These are phyloP conservation scores for Ceratina australensis DNA, from an alignment of 1,140 invertebrate species.

Conservation along the genomic window DNA sequence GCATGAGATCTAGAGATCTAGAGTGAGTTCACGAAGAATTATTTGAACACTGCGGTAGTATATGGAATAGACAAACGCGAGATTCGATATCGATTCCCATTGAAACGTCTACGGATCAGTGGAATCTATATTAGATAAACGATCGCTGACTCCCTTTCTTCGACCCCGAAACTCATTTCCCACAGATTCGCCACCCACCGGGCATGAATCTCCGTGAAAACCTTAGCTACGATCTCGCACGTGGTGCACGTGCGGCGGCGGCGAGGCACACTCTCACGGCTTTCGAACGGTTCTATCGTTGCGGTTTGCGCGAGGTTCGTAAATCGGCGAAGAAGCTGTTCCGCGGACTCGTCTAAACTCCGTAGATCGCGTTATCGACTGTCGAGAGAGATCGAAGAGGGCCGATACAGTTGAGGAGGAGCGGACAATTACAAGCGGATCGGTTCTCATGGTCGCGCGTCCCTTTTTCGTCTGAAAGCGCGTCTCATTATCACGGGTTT, in stretches of 20 bases:
- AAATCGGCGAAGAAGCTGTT: conserved; percentile 52
- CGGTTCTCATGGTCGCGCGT: conserved; percentile 37
- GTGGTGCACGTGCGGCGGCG: not conserved
- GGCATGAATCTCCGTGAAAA: not conserved
- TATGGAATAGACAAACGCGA: too few relatives aligned
- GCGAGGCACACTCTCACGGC: conserved; percentile 46
- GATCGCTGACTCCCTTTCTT: not conserved
- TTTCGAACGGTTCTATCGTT: conserved; percentile 59
- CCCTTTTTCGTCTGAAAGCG: conserved; percentile 1
- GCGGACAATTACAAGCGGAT: conserved; percentile 62
- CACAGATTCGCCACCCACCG: not conserved
- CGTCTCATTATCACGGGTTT: conserved; percentile 10
- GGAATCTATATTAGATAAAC: too few relatives aligned
- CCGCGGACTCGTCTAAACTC: conserved; percentile 2
- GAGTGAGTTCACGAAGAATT: too few relatives aligned
- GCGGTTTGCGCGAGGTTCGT: conserved; percentile 55
- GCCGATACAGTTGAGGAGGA: conserved; percentile 52
- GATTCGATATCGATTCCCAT: too few relatives aligned
- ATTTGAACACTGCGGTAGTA: too few relatives aligned
- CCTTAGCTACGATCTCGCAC: too few relatives aligned
- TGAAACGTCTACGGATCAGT: too few relatives aligned
- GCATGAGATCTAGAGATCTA: too few relatives aligned
- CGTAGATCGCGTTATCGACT: conserved; percentile 36
- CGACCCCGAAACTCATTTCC: not conserved
- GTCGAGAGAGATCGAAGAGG: conserved; percentile 50